A percentile compares a stretch with the other conserved stretches of the same genome.
These are phyloP conservation scores for Archaeoteleia sp. DNA, from an alignment of 2,888 invertebrate genomes.

Conservation along the genomic window DNA sequence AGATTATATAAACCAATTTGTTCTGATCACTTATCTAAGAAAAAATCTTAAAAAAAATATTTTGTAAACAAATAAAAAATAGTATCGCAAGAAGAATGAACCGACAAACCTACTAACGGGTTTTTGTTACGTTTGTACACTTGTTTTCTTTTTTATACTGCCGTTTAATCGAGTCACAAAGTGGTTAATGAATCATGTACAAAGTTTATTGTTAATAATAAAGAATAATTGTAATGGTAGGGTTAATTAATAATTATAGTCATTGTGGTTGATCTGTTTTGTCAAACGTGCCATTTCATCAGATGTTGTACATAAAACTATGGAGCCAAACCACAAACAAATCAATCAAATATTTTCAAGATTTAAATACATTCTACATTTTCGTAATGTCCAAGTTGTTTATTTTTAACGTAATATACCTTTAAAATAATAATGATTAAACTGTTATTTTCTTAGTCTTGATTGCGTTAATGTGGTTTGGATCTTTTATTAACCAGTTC, in stretches of 20 bases:
- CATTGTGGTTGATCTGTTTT: slow-evolving; percentile 60
- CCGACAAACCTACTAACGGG: slow-evolving; percentile 37
- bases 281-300: slow-evolving; percentile 70
- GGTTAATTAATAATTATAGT: slow-evolving; percentile 46
- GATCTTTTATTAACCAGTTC: slow-evolving; percentile 35
- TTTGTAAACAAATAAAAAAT: slow-evolving; percentile 7
- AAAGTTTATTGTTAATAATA: slow-evolving; percentile 68
- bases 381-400: too few species aligned
- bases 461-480: slow-evolving; percentile 45
- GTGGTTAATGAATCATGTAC: slow-evolving; percentile 63
- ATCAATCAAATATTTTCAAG: slow-evolving; percentile 43
- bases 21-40: too few species aligned
- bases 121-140: slow-evolving; percentile 67
- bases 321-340: slow-evolving; percentile 46
- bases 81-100: slow-evolving; percentile 33
- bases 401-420: too few species aligned
- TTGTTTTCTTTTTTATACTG: slow-evolving; percentile 64
- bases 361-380: too few species aligned
- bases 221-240: slow-evolving; percentile 46
- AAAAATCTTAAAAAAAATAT: too few species aligned
- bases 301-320: slow-evolving; percentile 67
- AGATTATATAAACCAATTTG: too few species aligned
- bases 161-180: slow-evolving; percentile 29
- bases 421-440: too few species aligned
- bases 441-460: background rate